Percentiles rank a stretch among this genome's conserved stretches.
Evolutionary conservation across 2,888 invertebrate species (phyloP).

Genomic region (Lamellibrachia columna): DNA sequence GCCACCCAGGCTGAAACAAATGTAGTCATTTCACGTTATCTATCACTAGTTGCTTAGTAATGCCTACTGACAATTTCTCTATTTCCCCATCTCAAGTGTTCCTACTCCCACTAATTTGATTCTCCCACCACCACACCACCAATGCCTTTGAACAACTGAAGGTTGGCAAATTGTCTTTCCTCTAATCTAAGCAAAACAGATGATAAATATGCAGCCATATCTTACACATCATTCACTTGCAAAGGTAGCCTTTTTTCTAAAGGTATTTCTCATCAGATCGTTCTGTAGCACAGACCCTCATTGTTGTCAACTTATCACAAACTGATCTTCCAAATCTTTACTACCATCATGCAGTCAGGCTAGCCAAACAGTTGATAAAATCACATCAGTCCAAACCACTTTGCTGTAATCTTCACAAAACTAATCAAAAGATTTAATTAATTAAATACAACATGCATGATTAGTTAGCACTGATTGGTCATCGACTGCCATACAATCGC

Average conservation of each 20-base stretch:
- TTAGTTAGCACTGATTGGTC: background rate
- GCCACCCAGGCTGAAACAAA: background rate
- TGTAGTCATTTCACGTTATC: background rate
- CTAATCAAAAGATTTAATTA: background rate
- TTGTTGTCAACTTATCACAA: background rate
- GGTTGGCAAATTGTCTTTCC: too few relatives aligned
- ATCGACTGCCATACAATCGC: background rate
- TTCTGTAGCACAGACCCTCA: background rate
- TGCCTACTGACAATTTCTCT: background rate
- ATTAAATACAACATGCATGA: background rate
- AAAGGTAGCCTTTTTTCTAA: background rate
- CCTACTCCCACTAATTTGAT: background rate
- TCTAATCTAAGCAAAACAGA: too few relatives aligned
- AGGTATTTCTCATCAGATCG: background rate
- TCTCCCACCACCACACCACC: background rate
- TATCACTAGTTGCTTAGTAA: background rate
- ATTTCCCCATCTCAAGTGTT: background rate
- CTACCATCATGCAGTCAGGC: background rate
- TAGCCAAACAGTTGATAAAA: background rate
- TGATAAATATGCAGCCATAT: too few relatives aligned
- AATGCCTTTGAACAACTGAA: background rate
- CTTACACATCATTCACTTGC: too few relatives aligned
- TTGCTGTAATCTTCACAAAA: background rate
- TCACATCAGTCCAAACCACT: background rate
- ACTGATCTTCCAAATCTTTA: background rate